A percentile compares a stretch with the other conserved stretches of the same genome.
Evolutionary conservation across 1,140 invertebrate genomes (phyloP).

Genomic region (Platyura marginata): DNA sequence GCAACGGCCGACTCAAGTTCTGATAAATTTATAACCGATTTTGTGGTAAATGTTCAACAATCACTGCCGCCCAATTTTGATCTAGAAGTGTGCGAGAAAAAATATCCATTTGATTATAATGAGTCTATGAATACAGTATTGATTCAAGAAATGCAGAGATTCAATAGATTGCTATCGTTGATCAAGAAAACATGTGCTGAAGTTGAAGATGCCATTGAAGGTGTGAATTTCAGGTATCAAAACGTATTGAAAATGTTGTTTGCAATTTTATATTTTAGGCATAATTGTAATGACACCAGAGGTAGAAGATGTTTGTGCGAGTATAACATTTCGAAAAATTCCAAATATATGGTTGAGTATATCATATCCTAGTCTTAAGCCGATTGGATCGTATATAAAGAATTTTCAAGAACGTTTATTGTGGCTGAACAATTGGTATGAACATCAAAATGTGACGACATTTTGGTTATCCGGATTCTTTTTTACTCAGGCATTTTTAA

Average conservation of each 20-base stretch:
- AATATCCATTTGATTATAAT: constrained; percentile 63
- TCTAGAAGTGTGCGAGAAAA: constrained; percentile 43
- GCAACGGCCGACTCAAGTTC: background rate
- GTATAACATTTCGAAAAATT: constrained; percentile 54
- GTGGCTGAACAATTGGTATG: constrained; percentile 61
- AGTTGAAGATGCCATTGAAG: constrained; percentile 68
- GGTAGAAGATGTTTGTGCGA: constrained; percentile 48
- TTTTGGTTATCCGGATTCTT: constrained; percentile 94
- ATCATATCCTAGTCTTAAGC: constrained; percentile 83
- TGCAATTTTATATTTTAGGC: background rate
- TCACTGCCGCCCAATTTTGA: constrained; percentile 52
- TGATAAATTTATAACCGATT: constrained; percentile 34
- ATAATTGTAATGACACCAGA: constrained; percentile 71
- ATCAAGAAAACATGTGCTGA: constrained; percentile 44
- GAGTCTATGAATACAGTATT: constrained; percentile 92
- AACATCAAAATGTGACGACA: constrained; percentile 52
- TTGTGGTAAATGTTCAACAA: constrained; percentile 26
- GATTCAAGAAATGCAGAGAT: constrained; percentile 80
- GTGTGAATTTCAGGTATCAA: constrained; percentile 15
- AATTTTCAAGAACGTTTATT: constrained; percentile 67
- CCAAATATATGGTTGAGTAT: constrained; percentile 61
- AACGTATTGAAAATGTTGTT: background rate
- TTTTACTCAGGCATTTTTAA: constrained; percentile 87
- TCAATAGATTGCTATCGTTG: constrained; percentile 52
- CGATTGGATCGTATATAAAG: constrained; percentile 63